Base-by-base conservation (phyloP, 2,888 invertebrate genomes). In the Hyposoter didymator region DNA sequence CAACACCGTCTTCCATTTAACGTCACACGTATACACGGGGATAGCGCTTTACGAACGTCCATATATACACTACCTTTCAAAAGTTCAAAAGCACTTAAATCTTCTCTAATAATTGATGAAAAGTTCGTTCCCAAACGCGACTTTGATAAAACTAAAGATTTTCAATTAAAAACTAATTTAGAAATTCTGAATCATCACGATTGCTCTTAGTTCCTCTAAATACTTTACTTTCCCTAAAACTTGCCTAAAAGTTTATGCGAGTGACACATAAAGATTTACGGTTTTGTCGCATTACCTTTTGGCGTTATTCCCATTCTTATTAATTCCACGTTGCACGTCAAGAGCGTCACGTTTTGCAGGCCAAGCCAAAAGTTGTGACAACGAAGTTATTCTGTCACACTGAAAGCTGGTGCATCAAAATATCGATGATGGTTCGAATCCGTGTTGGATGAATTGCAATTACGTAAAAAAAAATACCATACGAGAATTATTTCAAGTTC, bases 1-100 rank as follows among this genome's bases (percentile, higher is more conserved):
- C 79, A 67, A 87, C 84, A 82, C 64, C 47, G n/a, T 82, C 78
- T 85, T 87, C 84, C 89, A 86, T 88, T 88, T 88, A 81, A 87
- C 85, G 86, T 85, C 86, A 84, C 85, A 39, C 49, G 32, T 19
- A n/a, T n/a, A 59, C 64, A 72, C 59, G 78, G 32, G 66, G 84
- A 84, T 78, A 84, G 84, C 87, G 79, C 64, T 79, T 75, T 62
- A 39, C 87, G 72, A 79, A 82, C 74, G 72, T 10, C 59, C 55
- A 78, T 82, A 69, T 72, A 47, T 69, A 82, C 75, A 67, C 69
- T 59, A 28, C 59, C 59, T 14, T 59, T 59, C 59, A 59, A 59
- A 59, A 59, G 28, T 59, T 59, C 28, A 2, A 12, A 14, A 59
- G 12, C 59, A 28, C 59, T 59, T 28, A 6, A 59, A 59, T 10